These are phyloP conservation scores for Aleiodes alternator DNA, from an alignment of 2,888 invertebrate species.

Conservation along the genomic window DNA sequence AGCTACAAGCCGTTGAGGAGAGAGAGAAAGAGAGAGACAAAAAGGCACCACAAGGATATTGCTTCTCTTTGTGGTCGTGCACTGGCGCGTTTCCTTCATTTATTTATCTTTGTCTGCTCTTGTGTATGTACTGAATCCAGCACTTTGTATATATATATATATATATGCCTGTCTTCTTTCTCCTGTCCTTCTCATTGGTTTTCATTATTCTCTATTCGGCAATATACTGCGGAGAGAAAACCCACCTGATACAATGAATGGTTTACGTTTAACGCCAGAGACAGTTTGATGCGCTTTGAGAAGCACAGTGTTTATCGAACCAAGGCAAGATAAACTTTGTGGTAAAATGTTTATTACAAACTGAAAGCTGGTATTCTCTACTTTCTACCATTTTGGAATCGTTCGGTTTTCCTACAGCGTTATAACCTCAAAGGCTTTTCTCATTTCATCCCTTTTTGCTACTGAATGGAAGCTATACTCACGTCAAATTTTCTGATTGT, in stretches of 20 bases:
- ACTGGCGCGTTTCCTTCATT: conserved; percentile 66
- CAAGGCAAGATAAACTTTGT: conserved; percentile 23
- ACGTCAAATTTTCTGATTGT: no score
- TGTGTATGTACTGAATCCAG: conserved; percentile 37
- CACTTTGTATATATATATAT: conserved; percentile 30
- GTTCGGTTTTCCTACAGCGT: neutral
- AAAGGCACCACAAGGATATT: conserved; percentile 65
- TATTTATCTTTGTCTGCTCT: conserved; percentile 68
- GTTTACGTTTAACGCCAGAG: conserved; percentile 62
- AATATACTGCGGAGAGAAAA: conserved; percentile 28
- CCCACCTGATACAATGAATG: conserved; percentile 55
- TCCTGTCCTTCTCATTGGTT: conserved; percentile 42
- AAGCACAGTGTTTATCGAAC: conserved; percentile 20
- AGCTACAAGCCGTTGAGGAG: neutral
- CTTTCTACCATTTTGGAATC: neutral
- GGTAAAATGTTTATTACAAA: conserved; percentile 29
- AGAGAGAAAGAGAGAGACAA: conserved; percentile 36
- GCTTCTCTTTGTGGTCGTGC: conserved; percentile 66
- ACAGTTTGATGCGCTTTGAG: conserved; percentile 56
- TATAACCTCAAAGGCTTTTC: neutral
- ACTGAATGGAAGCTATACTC: no score
- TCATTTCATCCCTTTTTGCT: no score
- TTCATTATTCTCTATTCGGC: conserved; percentile 48
- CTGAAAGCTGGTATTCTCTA: neutral
- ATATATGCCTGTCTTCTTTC: conserved; percentile 46